phyloP scores from a whole-genome alignment of 2,888 invertebrate species.

The Pachycephus smyrnensis region DNA sequence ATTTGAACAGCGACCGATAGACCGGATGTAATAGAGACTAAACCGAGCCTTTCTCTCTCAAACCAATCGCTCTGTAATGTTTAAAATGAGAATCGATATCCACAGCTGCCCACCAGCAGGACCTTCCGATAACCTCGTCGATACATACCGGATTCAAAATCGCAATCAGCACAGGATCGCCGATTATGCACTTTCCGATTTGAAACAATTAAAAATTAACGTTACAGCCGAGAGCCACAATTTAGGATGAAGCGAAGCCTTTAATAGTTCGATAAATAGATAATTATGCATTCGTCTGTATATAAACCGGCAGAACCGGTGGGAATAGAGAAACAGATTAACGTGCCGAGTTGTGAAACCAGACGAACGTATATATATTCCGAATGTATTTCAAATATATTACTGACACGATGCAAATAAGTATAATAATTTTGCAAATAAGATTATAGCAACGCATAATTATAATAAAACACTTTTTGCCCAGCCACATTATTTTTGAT shows the following conservation, averaged over 20 bases:
- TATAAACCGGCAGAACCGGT: neutral
- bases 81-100: neutral
- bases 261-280: neutral
- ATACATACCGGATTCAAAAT: neutral
- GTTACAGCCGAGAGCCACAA: neutral
- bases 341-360: neutral
- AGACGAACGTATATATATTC: neutral
- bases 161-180: neutral
- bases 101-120: neutral
- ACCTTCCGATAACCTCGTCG: neutral
- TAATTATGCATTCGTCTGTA: neutral
- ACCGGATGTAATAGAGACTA: neutral
- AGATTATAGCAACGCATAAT: neutral
- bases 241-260: neutral
- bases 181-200: neutral
- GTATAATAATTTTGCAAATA: neutral
- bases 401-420: neutral
- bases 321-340: neutral
- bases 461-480: neutral
- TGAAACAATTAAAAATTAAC: neutral
- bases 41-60: neutral
- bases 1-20: neutral
- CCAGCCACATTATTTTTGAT: neutral
- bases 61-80: neutral
- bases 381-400: neutral